Percentiles rank a stretch among this genome's conserved stretches.
Conservation (phyloP, 2,113 vertebrate genomes). For the Isichthys henryi region DNA sequence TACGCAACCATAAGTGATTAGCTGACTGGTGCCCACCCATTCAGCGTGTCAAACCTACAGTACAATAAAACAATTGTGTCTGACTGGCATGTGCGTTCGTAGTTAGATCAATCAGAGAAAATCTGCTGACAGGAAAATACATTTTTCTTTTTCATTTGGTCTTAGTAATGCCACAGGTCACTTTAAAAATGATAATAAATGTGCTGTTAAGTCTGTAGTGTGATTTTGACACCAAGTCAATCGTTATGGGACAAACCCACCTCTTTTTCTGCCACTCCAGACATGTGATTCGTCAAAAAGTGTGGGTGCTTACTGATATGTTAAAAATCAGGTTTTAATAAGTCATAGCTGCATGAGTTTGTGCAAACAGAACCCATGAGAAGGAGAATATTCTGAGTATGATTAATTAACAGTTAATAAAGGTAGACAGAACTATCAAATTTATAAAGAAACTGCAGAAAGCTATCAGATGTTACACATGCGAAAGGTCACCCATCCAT, state of each 20-base stretch:
- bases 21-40: neutral
- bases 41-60: neutral
- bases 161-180: neutral
- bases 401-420: neutral
- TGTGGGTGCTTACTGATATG: neutral
- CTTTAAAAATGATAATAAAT: neutral
- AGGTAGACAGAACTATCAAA: neutral
- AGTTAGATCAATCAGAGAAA: neutral
- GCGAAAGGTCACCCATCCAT: neutral
- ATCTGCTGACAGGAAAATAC: neutral
- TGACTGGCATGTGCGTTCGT: neutral
- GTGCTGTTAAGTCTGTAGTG: neutral
- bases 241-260: neutral
- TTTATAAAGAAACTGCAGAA: neutral
- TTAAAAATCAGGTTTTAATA: neutral
- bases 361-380: neutral
- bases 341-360: neutral
- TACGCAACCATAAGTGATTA: neutral
- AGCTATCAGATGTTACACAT: neutral
- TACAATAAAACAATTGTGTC: neutral
- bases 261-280: neutral
- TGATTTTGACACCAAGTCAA: neutral
- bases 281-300: neutral
- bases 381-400: neutral
- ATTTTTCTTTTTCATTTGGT: neutral